phyloP scores from a whole-genome alignment of 1,140 invertebrate genomes.

The Hydropsyche tenuis region DNA sequence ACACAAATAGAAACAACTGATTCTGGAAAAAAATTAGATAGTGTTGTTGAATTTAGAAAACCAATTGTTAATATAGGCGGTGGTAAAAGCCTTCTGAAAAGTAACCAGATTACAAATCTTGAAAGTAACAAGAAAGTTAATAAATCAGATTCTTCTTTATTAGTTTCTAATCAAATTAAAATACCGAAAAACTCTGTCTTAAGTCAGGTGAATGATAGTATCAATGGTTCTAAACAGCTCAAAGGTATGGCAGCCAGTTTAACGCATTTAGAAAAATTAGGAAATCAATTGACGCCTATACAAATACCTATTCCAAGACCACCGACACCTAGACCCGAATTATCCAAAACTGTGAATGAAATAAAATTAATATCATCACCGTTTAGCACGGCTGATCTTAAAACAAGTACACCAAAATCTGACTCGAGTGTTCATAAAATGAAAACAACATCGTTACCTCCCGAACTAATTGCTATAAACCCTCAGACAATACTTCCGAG shows the following conservation, averaged over 20 bases:
- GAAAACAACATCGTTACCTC: constrained; percentile 52
- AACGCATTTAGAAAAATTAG: constrained; percentile 48
- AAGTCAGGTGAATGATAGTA: constrained; percentile 46
- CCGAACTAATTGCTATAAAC: constrained; percentile 61
- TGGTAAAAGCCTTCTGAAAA: constrained; percentile 60
- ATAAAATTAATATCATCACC: constrained; percentile 23
- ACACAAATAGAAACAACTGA: constrained; percentile 50
- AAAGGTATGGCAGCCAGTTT: constrained; percentile 45
- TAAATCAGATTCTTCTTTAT: constrained; percentile 29
- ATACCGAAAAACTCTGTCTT: constrained; percentile 53
- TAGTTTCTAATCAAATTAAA: constrained; percentile 47
- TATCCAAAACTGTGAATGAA: constrained; percentile 35
- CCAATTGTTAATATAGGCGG: constrained; percentile 55
- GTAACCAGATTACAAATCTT: constrained; percentile 56
- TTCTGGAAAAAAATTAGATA: constrained; percentile 40
- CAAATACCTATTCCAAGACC: constrained; percentile 54
- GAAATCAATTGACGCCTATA: constrained; percentile 47
- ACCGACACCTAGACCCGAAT: constrained; percentile 52
- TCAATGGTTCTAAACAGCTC: constrained; percentile 29
- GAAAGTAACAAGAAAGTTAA: constrained; percentile 40
- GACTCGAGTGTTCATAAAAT: constrained; percentile 31
- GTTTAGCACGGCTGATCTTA: constrained; percentile 27
- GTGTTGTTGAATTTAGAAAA: constrained; percentile 58
- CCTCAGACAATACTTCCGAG: constrained; percentile 57
- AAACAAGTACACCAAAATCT: constrained; percentile 35